Evolutionary conservation across 2,797 vertebrate species (phyloP), one percentile per base, ranked within the genome.

Genomic region (Chaetodon trifasciatus): DNA sequence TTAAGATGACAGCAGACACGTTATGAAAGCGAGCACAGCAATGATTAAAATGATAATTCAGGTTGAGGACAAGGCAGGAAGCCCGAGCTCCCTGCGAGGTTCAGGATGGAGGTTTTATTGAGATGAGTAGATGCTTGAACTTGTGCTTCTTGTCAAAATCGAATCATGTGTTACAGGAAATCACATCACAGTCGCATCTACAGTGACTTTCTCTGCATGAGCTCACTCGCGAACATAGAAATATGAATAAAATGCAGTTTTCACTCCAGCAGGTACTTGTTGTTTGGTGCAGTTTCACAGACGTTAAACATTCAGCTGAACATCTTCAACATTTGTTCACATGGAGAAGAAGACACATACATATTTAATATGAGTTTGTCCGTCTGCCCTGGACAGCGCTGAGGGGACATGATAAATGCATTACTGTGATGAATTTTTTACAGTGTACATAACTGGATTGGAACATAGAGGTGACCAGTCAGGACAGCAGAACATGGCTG

Each of bases 41-140:
- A 49, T 57, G 68, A 86, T 86, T 84, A 82, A 80, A 80, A 74
- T 61, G 47, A 84, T 84, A 52, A 86, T 65, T 82, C 83, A 78
- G 66, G 65, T 15, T 52, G 2, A 62, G 64, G 57, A 69, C 3
- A 1, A 44, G 65, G 62, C 64, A 74, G 55, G 81, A 76, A 63
- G 80, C 28, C 47, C n/a, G 47, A 21, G 24, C n/a, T 28, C 32
- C 23, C 44, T 1, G n/a, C 16, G 62, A 81, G 42, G 52, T 37
- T 32, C 46, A 40, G 56, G n/a, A 66, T 16, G 39, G 47, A 85
- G 62, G 10, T 11, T 57, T 79, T 23, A 68, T 57, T 6, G 39
- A 63, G 61, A 63, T 35, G 13, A 53, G 35, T 42, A 21, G 17
- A 62, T 21, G 10, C 3, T 62, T 47, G 15, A 49, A 72, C 16